Conservation (phyloP, 2,797 vertebrate species). For the Urosaurus nigricauda region DNA sequence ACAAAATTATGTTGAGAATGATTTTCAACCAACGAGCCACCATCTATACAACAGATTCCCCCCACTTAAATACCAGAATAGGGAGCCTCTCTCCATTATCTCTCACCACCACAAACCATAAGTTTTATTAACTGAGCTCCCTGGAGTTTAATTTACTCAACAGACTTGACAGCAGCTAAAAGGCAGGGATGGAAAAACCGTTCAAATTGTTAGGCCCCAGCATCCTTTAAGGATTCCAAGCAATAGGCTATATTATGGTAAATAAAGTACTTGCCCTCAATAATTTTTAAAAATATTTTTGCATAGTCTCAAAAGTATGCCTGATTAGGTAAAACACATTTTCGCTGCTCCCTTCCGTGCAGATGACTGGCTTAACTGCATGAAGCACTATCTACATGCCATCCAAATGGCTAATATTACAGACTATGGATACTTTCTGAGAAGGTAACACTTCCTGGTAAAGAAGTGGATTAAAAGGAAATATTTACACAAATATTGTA, state of each 20-base stretch:
- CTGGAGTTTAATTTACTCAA: background rate
- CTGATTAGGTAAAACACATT: background rate
- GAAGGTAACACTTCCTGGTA: background rate
- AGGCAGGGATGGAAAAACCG: background rate
- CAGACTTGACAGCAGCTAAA: background rate
- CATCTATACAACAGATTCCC: background rate
- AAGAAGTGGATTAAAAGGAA: background rate
- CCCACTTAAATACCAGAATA: background rate
- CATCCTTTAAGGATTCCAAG: background rate
- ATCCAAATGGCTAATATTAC: background rate
- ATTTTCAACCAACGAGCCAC: background rate
- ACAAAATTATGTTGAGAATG: slow-evolving; percentile 10
- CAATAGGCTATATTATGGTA: background rate
- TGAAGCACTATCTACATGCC: background rate
- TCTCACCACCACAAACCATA: background rate
- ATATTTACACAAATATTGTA: background rate
- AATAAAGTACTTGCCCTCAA: background rate
- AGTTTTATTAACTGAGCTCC: background rate
- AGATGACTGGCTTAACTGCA: background rate
- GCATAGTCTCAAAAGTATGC: background rate
- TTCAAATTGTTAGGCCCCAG: background rate
- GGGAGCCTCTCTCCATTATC: background rate
- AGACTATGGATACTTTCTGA: background rate
- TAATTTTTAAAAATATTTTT: background rate
- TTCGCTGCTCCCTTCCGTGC: background rate